A percentile compares a stretch with the other conserved stretches of the same genome.
These are phyloP conservation scores for Chaetops frenatus DNA, from an alignment of 2,113 vertebrate species.

Conservation along the genomic window DNA sequence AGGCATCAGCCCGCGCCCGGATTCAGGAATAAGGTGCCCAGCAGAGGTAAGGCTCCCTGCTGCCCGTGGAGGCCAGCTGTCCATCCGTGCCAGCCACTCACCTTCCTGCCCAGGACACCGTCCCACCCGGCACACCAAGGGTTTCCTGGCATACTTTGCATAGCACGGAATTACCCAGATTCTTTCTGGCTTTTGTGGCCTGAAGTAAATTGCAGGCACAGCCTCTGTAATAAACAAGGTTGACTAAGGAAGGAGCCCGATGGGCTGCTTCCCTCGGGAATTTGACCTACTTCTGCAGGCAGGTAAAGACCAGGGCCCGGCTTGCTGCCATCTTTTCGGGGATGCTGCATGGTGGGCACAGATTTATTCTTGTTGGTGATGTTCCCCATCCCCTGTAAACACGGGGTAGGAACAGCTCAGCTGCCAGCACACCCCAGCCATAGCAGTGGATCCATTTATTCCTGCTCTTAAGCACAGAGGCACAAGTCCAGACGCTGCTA, in stretches of 20 bases:
- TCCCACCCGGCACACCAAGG: background rate
- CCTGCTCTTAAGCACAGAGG: background rate
- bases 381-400: background rate
- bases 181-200: background rate
- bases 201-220: background rate
- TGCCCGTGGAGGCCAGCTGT: background rate
- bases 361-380: rapidly evolving
- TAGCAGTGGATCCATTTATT: background rate
- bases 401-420: rapidly evolving
- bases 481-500: background rate
- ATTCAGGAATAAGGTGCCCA: slow-evolving; percentile 73
- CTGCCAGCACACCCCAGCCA: rapidly evolving
- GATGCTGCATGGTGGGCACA: background rate
- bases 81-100: background rate
- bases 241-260: background rate
- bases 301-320: background rate
- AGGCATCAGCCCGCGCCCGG: slow-evolving; percentile 68
- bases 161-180: background rate
- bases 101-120: background rate
- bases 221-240: background rate
- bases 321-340: rapidly evolving
- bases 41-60: slow-evolving; percentile 79
- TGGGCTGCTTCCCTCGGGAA: background rate
- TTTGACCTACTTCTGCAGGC: background rate
- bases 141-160: background rate